These are phyloP conservation scores for Pristiophorus japonicus DNA, from an alignment of 2,113 vertebrate species.

Conservation along the genomic window DNA sequence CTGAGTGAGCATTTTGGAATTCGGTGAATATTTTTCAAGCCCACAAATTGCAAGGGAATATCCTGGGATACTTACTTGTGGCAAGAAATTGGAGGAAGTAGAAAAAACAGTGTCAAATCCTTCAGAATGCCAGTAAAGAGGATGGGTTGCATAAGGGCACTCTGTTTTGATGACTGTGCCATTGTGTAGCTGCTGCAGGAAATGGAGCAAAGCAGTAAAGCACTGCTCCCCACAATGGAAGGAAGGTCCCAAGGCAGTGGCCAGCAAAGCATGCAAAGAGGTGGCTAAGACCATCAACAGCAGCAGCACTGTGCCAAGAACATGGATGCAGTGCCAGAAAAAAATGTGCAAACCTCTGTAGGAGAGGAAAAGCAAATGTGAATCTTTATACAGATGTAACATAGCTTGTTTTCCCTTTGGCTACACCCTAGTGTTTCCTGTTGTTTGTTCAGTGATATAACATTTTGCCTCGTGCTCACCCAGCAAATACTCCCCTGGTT, in stretches of 20 bases:
- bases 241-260: neutral
- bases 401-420: neutral
- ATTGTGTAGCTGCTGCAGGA: neutral
- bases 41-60: too few species aligned
- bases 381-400: neutral
- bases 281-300: neutral
- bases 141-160: neutral
- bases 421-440: neutral
- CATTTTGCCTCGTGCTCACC: neutral
- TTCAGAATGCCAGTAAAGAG: neutral
- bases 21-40: too few species aligned
- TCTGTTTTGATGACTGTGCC: neutral
- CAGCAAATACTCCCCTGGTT: neutral
- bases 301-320: neutral
- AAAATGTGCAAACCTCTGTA: neutral
- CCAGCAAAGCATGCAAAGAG: neutral
- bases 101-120: neutral
- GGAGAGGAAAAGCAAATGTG: neutral
- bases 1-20: neutral
- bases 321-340: neutral
- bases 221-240: neutral
- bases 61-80: neutral
- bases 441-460: neutral
- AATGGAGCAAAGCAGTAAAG: neutral
- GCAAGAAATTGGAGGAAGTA: neutral